A percentile compares a stretch with the other conserved stretches of the same genome.
phyloP scores from a whole-genome alignment of 2,113 vertebrate species.

The Coracopsis vasa region DNA sequence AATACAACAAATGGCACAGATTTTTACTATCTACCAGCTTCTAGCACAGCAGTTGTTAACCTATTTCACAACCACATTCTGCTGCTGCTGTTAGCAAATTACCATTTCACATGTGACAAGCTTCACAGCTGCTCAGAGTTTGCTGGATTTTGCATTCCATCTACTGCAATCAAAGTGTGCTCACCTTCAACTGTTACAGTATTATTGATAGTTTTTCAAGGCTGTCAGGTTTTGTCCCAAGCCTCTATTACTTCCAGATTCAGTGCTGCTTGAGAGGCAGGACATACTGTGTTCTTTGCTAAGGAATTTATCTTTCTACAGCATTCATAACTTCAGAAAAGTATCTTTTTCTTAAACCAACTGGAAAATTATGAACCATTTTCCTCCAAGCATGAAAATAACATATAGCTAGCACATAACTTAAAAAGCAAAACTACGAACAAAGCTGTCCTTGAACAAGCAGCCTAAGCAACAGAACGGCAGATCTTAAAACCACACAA shows the following conservation, averaged over 20 bases:
- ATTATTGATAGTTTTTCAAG: neutral
- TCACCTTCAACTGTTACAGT: neutral
- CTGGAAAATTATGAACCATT: neutral
- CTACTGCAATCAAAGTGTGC: neutral
- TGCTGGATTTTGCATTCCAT: neutral
- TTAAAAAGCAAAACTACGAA: neutral
- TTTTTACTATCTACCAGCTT: neutral
- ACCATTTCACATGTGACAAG: fast-evolving
- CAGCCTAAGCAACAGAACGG: neutral
- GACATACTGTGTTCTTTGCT: neutral
- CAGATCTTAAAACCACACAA: neutral
- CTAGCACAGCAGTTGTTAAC: neutral
- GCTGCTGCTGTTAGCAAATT: neutral
- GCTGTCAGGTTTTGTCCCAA: neutral
- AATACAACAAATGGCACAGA: neutral
- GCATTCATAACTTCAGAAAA: neutral
- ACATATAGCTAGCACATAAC: neutral
- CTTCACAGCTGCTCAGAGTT: neutral
- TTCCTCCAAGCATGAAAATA: neutral
- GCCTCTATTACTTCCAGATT: neutral
- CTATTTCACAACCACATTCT: neutral
- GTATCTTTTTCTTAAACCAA: neutral
- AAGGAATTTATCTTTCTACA: neutral
- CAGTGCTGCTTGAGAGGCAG: neutral
- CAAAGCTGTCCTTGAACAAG: neutral